Evolutionary conservation across 2,888 invertebrate species (phyloP).

Genomic region (Gari tellinella): DNA sequence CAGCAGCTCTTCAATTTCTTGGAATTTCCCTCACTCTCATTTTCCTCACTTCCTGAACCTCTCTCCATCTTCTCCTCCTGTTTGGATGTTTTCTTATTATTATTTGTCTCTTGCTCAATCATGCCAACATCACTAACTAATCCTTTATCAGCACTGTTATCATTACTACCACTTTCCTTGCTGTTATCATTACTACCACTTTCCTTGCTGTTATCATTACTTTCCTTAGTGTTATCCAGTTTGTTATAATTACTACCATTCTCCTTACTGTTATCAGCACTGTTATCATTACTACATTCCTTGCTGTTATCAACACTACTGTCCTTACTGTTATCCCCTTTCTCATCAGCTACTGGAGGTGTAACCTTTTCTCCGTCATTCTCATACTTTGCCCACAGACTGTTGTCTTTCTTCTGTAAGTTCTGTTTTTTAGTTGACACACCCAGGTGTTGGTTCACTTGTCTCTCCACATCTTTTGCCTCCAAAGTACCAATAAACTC

Average conservation of each 20-base stretch:
- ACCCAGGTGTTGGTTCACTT: slow-evolving; percentile 10
- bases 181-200: too few relatives aligned
- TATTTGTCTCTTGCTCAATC: background rate
- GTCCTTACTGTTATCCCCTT: background rate
- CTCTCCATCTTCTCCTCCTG: background rate
- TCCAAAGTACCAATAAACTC: slow-evolving; percentile 8
- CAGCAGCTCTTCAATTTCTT: slow-evolving; percentile 46
- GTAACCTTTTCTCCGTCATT: slow-evolving; percentile 2
- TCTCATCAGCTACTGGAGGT: background rate
- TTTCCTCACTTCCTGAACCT: slow-evolving; percentile 4
- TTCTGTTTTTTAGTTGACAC: slow-evolving; percentile 3
- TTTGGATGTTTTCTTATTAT: background rate
- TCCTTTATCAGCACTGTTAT: background rate
- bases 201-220: background rate
- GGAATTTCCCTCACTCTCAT: background rate
- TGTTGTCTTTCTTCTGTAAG: background rate
- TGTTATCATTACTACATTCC: background rate
- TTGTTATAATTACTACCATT: slow-evolving; percentile 4
- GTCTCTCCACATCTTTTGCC: slow-evolving; percentile 4
- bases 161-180: too few relatives aligned
- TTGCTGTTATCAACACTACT: background rate
- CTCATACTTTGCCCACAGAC: background rate
- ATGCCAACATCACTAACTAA: background rate
- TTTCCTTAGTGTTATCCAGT: background rate
- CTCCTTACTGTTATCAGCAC: background rate